These are phyloP conservation scores for Ischnus inquisitorius DNA, from an alignment of 2,888 invertebrate species.

Conservation along the genomic window DNA sequence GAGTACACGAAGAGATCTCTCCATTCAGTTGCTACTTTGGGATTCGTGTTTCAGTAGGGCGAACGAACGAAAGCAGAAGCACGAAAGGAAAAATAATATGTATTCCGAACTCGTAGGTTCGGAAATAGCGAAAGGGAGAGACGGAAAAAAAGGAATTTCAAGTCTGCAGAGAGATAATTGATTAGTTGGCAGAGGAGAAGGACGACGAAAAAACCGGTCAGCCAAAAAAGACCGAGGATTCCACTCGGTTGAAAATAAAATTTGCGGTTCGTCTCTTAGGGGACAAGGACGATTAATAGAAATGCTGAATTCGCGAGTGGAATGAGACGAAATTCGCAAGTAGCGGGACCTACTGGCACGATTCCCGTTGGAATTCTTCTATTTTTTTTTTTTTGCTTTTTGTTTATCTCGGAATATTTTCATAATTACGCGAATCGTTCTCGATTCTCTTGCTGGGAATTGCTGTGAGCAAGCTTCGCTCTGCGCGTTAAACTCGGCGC, in stretches of 20 bases:
- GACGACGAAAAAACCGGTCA: conserved; percentile 5
- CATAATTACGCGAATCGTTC: conserved; percentile 53
- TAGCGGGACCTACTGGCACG: conserved; percentile 70
- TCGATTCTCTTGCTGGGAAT: conserved; percentile 19
- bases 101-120: conserved; percentile 9
- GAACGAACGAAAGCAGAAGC: conserved; percentile 13
- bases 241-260: conserved; percentile 42
- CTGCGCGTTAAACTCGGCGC: background rate
- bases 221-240: conserved; percentile 13
- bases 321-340: conserved; percentile 4
- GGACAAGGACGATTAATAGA: conserved; percentile 36
- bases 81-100: background rate
- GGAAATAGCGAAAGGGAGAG: background rate
- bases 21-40: conserved; percentile 31
- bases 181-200: conserved; percentile 47
- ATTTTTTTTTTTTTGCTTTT: conserved; percentile 38
- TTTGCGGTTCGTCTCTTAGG: conserved; percentile 31
- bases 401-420: conserved; percentile 25
- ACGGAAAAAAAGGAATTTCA: no score
- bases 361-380: conserved; percentile 66
- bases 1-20: conserved; percentile 30
- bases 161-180: conserved; percentile 37
- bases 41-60: conserved; percentile 26
- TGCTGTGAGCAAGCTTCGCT: background rate
- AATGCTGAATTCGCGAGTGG: background rate